phyloP scores from a whole-genome alignment of 2,797 vertebrate genomes.

The Typhlichthys subterraneus region DNA sequence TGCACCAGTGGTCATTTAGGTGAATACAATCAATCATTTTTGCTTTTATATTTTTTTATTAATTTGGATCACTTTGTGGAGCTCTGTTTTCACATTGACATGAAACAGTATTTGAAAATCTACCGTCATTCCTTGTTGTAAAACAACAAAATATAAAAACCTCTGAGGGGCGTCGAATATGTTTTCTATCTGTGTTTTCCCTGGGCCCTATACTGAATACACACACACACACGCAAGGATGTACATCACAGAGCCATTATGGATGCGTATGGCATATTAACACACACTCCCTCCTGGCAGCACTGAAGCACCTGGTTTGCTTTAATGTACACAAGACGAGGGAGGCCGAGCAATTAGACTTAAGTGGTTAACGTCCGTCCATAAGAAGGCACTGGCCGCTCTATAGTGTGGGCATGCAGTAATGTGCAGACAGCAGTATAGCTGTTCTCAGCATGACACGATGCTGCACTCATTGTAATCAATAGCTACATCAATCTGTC shows the following conservation, averaged over 20 bases:
- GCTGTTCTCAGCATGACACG: constrained; percentile 33
- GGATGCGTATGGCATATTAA: constrained; percentile 43
- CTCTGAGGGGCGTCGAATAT: too few relatives aligned
- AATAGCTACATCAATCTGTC: constrained; percentile 12
- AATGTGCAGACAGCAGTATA: constrained; percentile 1
- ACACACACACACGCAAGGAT: constrained; percentile 10
- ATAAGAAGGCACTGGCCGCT: constrained; percentile 18
- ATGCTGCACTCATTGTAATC: constrained; percentile 22
- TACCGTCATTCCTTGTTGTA: too few relatives aligned
- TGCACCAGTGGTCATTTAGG: too few relatives aligned
- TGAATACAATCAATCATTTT: too few relatives aligned
- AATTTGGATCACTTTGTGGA: too few relatives aligned
- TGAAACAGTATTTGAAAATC: too few relatives aligned
- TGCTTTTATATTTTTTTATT: too few relatives aligned
- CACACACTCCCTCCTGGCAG: constrained; percentile 39
- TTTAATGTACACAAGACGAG: constrained; percentile 56
- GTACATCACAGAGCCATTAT: constrained; percentile 47
- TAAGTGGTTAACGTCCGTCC: constrained; percentile 49
- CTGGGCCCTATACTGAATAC: constrained; percentile 25
- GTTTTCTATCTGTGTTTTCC: constrained; percentile 37
- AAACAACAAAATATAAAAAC: too few relatives aligned
- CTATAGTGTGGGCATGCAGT: constrained; percentile 16
- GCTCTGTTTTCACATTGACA: too few relatives aligned
- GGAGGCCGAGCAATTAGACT: constrained; percentile 55
- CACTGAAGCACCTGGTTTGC: constrained; percentile 25